Conservation (phyloP, 2,888 invertebrate genomes). For the Dusona sp. region DNA sequence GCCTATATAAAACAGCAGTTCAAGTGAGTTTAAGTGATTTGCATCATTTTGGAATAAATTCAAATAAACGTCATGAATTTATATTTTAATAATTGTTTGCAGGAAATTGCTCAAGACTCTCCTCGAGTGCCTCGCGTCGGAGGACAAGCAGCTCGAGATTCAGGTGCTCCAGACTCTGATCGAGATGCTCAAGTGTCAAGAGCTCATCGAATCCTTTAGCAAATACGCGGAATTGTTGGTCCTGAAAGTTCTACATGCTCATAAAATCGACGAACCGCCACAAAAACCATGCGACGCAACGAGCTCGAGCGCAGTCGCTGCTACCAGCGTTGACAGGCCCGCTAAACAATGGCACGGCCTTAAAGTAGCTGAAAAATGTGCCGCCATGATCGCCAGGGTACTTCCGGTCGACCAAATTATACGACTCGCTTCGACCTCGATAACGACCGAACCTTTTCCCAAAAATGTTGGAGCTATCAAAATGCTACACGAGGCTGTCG, state of each 20-base stretch:
- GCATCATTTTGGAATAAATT: neutral
- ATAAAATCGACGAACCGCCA: conserved; percentile 85
- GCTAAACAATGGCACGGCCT: conserved; percentile 86
- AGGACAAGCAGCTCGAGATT: conserved; percentile 89
- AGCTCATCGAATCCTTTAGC: conserved; percentile 92
- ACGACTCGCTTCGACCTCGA: conserved; percentile 92
- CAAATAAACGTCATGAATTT: neutral
- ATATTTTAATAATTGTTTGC: conserved; percentile 19
- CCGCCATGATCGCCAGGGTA: conserved; percentile 90
- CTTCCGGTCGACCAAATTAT: conserved; percentile 93
- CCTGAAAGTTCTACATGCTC: conserved; percentile 94
- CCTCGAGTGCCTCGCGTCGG: conserved; percentile 89
- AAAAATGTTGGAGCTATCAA: conserved; percentile 96
- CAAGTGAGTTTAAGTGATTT: conserved; percentile 74
- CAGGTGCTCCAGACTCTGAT: conserved; percentile 92
- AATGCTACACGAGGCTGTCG: conserved; percentile 94
- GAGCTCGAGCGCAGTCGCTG: conserved; percentile 14
- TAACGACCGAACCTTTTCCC: conserved; percentile 94
- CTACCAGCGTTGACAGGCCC: conserved; percentile 29
- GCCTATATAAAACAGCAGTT: conserved; percentile 82
- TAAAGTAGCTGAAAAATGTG: conserved; percentile 94
- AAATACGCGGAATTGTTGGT: conserved; percentile 96
- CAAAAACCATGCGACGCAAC: conserved; percentile 72
- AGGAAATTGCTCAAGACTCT: conserved; percentile 89
- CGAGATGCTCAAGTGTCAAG: conserved; percentile 93